These are phyloP conservation scores for Drosophila anceps DNA, from an alignment of 2,888 invertebrate species.

Conservation along the genomic window DNA sequence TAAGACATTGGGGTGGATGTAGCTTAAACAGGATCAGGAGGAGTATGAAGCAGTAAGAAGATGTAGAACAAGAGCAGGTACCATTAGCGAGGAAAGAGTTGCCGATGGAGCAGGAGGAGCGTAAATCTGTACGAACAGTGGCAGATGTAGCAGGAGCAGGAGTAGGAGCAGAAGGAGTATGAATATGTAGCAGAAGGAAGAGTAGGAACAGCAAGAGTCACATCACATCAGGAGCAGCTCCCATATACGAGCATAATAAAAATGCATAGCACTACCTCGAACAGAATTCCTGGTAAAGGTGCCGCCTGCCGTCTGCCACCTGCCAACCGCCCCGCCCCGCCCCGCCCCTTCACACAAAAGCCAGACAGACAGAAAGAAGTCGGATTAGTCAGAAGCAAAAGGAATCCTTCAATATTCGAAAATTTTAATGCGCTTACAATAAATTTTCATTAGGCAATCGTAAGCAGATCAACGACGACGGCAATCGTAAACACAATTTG, in stretches of 20 bases:
- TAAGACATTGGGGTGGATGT: no score
- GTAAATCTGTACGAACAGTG: no score
- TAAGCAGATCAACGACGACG: conserved; percentile 27
- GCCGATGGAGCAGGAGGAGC: not conserved
- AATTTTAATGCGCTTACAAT: conserved; percentile 72
- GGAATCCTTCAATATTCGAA: conserved; percentile 16
- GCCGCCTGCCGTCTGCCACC: not conserved
- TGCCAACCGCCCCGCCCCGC: no score
- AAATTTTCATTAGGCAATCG: conserved; percentile 71
- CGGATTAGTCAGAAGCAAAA: not conserved
- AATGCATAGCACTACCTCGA: conserved; percentile 66
- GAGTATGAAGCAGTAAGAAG: not conserved
- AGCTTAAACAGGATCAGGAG: no score
- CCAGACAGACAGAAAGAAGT: not conserved
- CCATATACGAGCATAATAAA: conserved; percentile 63
- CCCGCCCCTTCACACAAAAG: not conserved
- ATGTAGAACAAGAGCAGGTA: not conserved
- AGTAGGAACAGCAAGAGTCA: not conserved
- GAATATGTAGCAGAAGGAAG: not conserved
- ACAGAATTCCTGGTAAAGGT: not conserved
- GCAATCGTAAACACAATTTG: conserved; percentile 34
- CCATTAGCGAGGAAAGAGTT: not conserved
- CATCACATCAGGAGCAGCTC: not conserved
- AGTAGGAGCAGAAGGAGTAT: not conserved
- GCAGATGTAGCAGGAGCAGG: not conserved